phyloP scores from a whole-genome alignment of 2,888 invertebrate genomes.

The Epirrita christyi region DNA sequence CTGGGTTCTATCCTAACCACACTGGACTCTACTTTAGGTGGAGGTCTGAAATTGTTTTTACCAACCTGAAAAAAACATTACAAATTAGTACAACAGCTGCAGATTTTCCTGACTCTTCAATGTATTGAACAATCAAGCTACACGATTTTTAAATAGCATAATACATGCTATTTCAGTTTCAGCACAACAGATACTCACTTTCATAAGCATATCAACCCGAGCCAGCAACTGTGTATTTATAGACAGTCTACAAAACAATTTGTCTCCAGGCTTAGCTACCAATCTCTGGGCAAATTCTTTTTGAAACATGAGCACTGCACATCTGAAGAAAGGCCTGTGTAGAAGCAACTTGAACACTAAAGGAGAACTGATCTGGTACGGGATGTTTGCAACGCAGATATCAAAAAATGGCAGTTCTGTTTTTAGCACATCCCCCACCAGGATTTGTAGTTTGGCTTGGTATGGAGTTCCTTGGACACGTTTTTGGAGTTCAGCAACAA shows the following conservation, averaged over 20 bases:
- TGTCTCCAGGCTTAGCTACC: constrained; percentile 98
- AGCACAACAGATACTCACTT: constrained; percentile 81
- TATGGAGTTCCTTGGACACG: constrained; percentile 95
- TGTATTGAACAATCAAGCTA: no score
- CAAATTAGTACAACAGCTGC: no score
- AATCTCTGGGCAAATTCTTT: constrained; percentile 98
- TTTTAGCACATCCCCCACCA: constrained; percentile 97
- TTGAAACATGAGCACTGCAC: constrained; percentile 99
- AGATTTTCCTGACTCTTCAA: no score
- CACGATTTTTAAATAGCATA: no score
- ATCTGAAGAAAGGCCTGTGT: constrained; percentile 93
- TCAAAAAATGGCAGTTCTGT: constrained; percentile 98
- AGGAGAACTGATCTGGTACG: constrained; percentile 99
- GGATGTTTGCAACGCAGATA: constrained; percentile 98
- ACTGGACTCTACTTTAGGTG: constrained; percentile 99
- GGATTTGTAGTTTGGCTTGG: constrained; percentile 95
- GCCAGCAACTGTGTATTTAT: constrained; percentile 98
- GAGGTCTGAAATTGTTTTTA: constrained; percentile 98
- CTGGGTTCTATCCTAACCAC: constrained; percentile 98
- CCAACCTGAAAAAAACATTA: constrained; percentile 91
- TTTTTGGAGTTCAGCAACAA: constrained; percentile 99
- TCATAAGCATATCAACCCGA: constrained; percentile 97
- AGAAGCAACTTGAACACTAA: constrained; percentile 97
- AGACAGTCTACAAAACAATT: constrained; percentile 97
- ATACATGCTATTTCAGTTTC: no score